Percentiles rank a stretch among this genome's conserved stretches.
Conservation (phyloP, 1,140 invertebrate species). For the Planococcus citri region DNA sequence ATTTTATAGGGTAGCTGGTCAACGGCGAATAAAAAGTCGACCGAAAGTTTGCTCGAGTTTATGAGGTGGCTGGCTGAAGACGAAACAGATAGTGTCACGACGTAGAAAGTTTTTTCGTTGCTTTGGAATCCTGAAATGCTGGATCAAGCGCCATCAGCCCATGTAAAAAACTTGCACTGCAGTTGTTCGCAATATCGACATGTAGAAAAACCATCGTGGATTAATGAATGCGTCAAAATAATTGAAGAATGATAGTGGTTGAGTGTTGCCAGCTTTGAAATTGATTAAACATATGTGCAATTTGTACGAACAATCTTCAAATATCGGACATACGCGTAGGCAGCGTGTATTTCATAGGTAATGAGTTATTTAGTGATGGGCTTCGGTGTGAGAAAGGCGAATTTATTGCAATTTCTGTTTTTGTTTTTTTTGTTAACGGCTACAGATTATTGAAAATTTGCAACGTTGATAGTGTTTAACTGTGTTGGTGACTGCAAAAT, state of each 20-base stretch:
- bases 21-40: constrained; percentile 87
- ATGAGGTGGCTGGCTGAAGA: constrained; percentile 91
- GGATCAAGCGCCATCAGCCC: constrained; percentile 87
- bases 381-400: no score
- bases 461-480: constrained; percentile 86
- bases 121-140: constrained; percentile 98
- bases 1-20: constrained; percentile 74
- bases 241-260: constrained; percentile 71
- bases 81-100: constrained; percentile 98
- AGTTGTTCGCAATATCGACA: constrained; percentile 91
- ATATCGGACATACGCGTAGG: constrained; percentile 37
- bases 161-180: constrained; percentile 96
- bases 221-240: constrained; percentile 93
- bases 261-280: constrained; percentile 88
- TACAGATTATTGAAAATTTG: constrained; percentile 77
- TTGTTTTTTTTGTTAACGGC: constrained; percentile 36
- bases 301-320: constrained; percentile 73
- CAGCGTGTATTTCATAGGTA: constrained; percentile 20
- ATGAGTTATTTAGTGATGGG: not conserved
- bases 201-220: constrained; percentile 88
- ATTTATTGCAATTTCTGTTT: not conserved
- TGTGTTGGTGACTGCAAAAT: constrained; percentile 84
- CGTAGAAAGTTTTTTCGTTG: constrained; percentile 90
- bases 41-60: constrained; percentile 88
- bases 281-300: constrained; percentile 93